Base-by-base conservation (phyloP, 2,797 vertebrate genomes). In the Acridotheres tristis region DNA sequence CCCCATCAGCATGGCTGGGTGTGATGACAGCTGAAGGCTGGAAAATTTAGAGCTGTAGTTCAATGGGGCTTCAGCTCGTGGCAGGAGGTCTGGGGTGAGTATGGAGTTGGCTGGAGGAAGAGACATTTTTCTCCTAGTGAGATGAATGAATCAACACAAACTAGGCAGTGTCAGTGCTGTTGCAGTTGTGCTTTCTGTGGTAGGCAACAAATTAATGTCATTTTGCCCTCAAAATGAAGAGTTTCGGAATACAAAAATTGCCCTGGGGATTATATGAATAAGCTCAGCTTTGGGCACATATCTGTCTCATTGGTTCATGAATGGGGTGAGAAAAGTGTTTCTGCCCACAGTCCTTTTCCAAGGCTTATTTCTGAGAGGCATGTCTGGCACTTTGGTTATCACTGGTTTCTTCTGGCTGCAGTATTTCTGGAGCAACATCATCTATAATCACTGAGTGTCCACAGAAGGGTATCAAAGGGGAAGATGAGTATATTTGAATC, bases 211-310 rank as follows among this genome's bases (percentile, higher is more conserved):
- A 61, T 68, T 53, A 6, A 23, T 82, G 76, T 45, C 29, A 16
- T 22, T 85, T 91, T 79, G 12, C 17, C 15, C 22, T 45, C 13
- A 3, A 11, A 26, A 59, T n/a, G 72, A 73, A 42, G 59, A 45
- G 53, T 54, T 80, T 83, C 63, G 66, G 79, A 54, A 88, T 89
- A 65, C 16, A 58, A 43, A 86, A 69, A 34, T n/a, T 85, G n/a
- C 68, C 40, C 36, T 58, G 50, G 22, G 13, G 9, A 69, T 89
- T 78, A 45, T 42, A 51, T 66, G 53, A 83, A 38, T 53, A 91
- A 93, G 29, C 26, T 80, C 51, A 88, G 38, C n/a, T 93, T 55
- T 79, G 59, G 48, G 30, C 36, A 47, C 3, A 1, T 25, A 40
- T 17, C 32, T 84, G 27, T 78, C 57, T 69, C 38, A 54, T 47